Evolutionary conservation across 2,888 invertebrate genomes (phyloP).

Genomic region (Nomada hirtipes): DNA sequence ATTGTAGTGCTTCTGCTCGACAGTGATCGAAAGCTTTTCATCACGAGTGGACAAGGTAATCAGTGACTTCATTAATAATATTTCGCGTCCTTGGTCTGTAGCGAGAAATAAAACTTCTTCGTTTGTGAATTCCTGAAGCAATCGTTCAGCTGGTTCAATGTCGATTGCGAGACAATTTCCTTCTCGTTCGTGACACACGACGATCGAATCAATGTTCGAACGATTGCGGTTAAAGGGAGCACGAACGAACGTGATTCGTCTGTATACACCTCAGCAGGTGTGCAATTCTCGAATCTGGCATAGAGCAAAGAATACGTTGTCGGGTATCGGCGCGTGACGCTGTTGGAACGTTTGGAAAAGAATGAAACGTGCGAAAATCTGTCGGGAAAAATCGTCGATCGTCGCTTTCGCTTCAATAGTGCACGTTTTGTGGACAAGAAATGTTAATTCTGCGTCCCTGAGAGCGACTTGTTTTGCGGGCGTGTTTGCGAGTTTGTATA

Average conservation of each 20-base stretch:
- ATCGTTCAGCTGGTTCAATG: not conserved
- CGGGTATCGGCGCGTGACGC: conserved; percentile 46
- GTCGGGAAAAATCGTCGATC: conserved; percentile 8
- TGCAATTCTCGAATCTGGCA: not conserved
- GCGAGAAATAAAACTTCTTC: not conserved
- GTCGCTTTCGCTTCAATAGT: not conserved
- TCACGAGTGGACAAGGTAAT: too few species aligned
- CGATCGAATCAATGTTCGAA: not conserved
- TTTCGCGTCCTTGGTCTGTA: too few species aligned
- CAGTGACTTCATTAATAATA: too few species aligned
- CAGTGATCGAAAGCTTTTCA: too few species aligned
- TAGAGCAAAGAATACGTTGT: conserved; percentile 5
- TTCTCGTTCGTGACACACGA: not conserved
- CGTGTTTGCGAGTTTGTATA: not conserved
- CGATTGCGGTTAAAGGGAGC: conserved; percentile 11
- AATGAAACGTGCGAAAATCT: conserved; percentile 42
- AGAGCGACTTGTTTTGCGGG: not conserved
- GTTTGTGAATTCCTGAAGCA: not conserved
- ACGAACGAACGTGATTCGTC: not conserved
- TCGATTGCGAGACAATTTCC: not conserved
- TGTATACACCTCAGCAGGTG: not conserved
- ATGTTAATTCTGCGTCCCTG: not conserved
- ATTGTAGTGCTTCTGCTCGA: too few species aligned
- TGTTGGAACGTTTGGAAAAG: conserved; percentile 1
- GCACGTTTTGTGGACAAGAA: not conserved